phyloP scores from a whole-genome alignment of 2,797 vertebrate species.

The Artibeus lituratus region DNA sequence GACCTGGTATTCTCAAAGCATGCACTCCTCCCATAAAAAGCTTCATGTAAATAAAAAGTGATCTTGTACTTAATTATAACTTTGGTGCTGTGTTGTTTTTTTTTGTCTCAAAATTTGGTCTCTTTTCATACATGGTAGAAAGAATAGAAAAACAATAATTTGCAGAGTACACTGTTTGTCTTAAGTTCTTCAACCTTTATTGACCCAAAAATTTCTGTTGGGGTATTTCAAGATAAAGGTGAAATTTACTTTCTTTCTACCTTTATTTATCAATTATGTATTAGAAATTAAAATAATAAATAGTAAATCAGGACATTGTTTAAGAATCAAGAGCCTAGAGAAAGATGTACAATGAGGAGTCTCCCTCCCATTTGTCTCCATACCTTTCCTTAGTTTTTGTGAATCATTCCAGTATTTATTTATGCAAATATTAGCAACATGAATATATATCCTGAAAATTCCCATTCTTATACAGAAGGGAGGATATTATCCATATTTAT shows the following conservation, averaged over 20 bases:
- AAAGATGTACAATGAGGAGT: background rate
- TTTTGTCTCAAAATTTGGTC: slow-evolving; percentile 43
- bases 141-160: slow-evolving; percentile 34
- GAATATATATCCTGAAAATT: background rate
- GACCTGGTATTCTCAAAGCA: background rate
- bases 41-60: slow-evolving; percentile 4
- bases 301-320: background rate
- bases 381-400: background rate
- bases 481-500: background rate
- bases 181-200: background rate
- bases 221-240: background rate
- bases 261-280: background rate
- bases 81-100: background rate
- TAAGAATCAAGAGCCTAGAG: background rate
- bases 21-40: background rate
- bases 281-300: background rate
- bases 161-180: background rate
- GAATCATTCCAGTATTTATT: background rate
- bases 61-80: slow-evolving; percentile 40
- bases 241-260: background rate
- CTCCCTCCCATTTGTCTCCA: background rate
- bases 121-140: background rate
- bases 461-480: background rate
- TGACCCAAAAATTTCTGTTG: background rate
- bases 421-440: background rate